Base-by-base conservation (phyloP, 2,888 invertebrate genomes). In the Mythimna vitellina region DNA sequence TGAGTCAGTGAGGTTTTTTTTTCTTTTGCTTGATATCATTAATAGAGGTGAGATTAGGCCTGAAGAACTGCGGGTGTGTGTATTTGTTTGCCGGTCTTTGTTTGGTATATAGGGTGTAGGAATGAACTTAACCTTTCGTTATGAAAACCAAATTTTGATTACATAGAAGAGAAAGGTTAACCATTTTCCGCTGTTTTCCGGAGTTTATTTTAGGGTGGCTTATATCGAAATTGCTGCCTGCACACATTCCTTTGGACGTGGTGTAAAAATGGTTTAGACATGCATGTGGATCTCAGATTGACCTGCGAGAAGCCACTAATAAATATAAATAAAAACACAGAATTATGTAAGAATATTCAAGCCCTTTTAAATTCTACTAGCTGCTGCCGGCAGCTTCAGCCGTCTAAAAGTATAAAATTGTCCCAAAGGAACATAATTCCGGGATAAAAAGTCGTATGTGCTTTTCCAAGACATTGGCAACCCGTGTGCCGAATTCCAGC, bases 1-100 rank as follows among this genome's bases (percentile, higher is more conserved):
- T 94, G 94, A 94, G 86, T 94, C 94, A 94, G 78, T 81, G 70
- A 74, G 75, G 49, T 54, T 74, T 75, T 76, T 81, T 85, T 74
- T 75, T 75, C 35, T 60, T 65, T 35, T 51, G n/a, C 65, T 62
- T 76, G 62, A 74, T 63, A 46, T 67, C 67, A 70, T 82, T 80
- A 70, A 49, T 62, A 65, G 32, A 70, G 64, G 29, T 61, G 29
- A 58, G 29, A 22, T 49, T 53, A 60, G 67, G 80, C 82, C 58
- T 62, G 14, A 49, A 76, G 32, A 81, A 42, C 53, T 22, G 68
- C 66, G 82, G 25, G n/a, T n/a, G 6, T 9, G 10, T 53, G 22
- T 42, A 22, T 5, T 42, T 42, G 9, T 38, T n/a, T 12, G 10
- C 7, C n/a, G 35, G n/a, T 12, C 14, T 57, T 32, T 57, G 1